These are phyloP conservation scores for Heliconius nattereri DNA, from an alignment of 1,140 invertebrate species.

Conservation along the genomic window DNA sequence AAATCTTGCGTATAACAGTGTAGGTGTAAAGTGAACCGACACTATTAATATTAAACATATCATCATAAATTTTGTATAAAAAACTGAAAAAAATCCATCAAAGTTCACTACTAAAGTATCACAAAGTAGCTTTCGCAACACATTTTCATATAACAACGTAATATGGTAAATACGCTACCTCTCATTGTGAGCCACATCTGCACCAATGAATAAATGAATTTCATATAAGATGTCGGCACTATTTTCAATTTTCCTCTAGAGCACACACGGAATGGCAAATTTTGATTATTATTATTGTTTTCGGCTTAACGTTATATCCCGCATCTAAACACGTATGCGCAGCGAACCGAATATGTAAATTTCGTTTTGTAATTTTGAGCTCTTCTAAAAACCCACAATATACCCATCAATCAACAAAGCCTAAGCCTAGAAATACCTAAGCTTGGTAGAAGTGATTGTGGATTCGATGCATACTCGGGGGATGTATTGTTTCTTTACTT, in stretches of 20 bases:
- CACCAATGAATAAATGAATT: conserved; percentile 52
- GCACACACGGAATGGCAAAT: conserved; percentile 44
- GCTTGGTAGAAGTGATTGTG: too few species aligned
- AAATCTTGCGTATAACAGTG: too few species aligned
- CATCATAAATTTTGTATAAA: background rate
- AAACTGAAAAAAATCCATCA: background rate
- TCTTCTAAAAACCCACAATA: too few species aligned
- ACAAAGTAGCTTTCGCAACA: conserved; percentile 1
- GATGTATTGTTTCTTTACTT: too few species aligned
- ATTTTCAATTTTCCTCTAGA: conserved; percentile 52
- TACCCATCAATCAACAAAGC: too few species aligned
- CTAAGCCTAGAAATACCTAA: too few species aligned
- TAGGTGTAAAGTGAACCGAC: background rate
- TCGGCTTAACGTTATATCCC: background rate
- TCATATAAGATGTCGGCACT: conserved; percentile 45
- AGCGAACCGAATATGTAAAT: too few species aligned
- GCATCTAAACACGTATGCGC: background rate
- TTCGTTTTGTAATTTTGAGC: too few species aligned
- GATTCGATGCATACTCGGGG: too few species aligned
- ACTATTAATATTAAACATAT: background rate
- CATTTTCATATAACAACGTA: conserved; percentile 16
- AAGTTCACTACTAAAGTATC: background rate
- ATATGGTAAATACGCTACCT: conserved; percentile 35
- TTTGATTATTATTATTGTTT: conserved; percentile 28
- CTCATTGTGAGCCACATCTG: conserved; percentile 43